These are phyloP conservation scores for Onychomys arenicola DNA, from an alignment of 2,797 vertebrate species.

Conservation along the genomic window DNA sequence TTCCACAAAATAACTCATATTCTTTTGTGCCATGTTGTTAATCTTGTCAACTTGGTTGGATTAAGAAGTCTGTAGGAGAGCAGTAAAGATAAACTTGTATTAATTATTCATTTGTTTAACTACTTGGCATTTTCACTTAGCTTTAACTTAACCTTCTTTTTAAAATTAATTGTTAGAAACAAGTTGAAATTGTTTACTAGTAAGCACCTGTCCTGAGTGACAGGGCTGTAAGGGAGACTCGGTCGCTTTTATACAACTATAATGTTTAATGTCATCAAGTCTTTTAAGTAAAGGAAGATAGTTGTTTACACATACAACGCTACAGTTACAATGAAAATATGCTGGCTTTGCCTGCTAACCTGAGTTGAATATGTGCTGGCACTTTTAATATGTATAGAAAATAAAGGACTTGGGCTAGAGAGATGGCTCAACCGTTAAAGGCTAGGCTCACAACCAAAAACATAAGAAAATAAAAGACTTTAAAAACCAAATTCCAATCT, in stretches of 20 bases:
- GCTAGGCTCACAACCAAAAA: not conserved
- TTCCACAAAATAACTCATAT: not conserved
- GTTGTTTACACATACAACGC: not conserved
- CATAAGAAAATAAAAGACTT: not conserved
- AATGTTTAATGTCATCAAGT: not conserved
- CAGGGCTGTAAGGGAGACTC: not conserved
- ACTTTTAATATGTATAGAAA: conserved; percentile 15
- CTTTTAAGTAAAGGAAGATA: not conserved
- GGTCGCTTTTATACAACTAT: not conserved
- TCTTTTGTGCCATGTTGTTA: not conserved
- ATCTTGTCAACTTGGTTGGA: not conserved
- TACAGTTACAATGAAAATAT: not conserved
- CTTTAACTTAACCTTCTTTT: not conserved
- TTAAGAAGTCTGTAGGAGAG: not conserved
- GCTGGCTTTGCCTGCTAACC: not conserved
- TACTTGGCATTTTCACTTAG: not conserved
- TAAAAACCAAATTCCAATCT: not conserved
- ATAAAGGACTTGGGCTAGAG: not conserved
- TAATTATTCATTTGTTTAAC: conserved; percentile 12
- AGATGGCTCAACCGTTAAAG: not conserved
- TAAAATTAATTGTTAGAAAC: not conserved
- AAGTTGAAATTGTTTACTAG: not conserved
- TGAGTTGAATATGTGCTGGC: not conserved
- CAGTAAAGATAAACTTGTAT: not conserved
- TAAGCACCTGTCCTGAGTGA: not conserved